Evolutionary conservation across 2,888 invertebrate genomes (phyloP), one percentile per base, ranked within the genome.

Genomic region (Drosophila subsilvestris): DNA sequence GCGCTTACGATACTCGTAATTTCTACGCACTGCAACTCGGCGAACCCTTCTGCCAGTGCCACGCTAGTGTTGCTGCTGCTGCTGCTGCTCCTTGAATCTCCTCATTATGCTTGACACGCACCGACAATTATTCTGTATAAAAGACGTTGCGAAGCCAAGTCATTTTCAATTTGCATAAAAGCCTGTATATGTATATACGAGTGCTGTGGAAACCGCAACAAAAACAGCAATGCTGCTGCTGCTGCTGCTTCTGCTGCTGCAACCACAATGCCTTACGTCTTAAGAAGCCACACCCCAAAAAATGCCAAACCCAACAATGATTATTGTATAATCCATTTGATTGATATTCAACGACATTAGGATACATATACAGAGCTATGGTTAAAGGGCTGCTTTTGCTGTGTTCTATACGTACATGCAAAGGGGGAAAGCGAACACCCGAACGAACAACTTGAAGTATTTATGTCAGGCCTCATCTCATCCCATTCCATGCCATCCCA

Each of bases 81-180:
- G 14, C 29, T 43, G 22, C 49, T 50, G 50, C 51, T 60, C 51
- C 49, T 45, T 63, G 44, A 22, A 60, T 20, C 27, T 67, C 63
- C 75, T 88, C 82, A 84, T 86, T 89, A 89, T 89, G 86, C 89
- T 68, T 75, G 58, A 79, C 90, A 89, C 90, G 89, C 87, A 79
- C 75, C 74, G 78, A 78, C 89, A 90, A 90, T 90, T 89, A 90
- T 90, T 90, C 87, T 86, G 81, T 79, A 70, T 68, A 78, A 80
- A 84, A 88, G 84, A 84, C 88, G 78, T 67, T 80, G 85, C 79
- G 67, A 73, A 68, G 71, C 78, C 86, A 86, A 75, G 72, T 79
- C 83, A 82, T 76, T 86, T 53, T 86, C 78, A 86, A 84, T 84
- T 88, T 84, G 80, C 88, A 84, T 84, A 83, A 83, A 78, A 79